These are phyloP conservation scores for Gasterosteus aculeatus DNA, from an alignment of 2,113 vertebrate genomes.

Conservation along the genomic window DNA sequence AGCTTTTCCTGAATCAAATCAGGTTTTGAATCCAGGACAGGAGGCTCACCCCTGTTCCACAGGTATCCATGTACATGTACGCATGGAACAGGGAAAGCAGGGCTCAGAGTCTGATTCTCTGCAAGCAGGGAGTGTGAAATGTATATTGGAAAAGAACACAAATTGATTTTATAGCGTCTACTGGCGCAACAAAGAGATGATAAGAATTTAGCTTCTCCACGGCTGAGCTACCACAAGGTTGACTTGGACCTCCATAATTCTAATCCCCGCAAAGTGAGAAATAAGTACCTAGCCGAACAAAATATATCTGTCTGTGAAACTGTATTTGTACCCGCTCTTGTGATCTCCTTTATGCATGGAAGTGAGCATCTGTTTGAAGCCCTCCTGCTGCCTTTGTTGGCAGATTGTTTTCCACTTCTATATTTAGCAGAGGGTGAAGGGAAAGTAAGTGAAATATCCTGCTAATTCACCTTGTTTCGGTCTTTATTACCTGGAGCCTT, in stretches of 20 bases:
- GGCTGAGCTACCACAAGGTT: not conserved
- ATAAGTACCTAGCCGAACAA: not conserved
- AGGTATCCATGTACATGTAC: not conserved
- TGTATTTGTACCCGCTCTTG: not conserved
- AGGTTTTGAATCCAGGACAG: not conserved
- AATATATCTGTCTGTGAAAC: not conserved
- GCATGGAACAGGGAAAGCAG: conserved; percentile 9
- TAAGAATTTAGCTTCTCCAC: conserved; percentile 19
- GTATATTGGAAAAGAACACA: not conserved
- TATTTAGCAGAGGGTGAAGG: conserved; percentile 29
- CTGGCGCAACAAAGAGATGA: conserved; percentile 8
- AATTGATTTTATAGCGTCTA: conserved; percentile 1
- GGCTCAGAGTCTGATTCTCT: conserved; percentile 15
- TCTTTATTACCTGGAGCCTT: not conserved
- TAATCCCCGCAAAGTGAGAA: not conserved
- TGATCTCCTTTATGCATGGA: not conserved
- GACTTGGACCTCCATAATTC: not conserved
- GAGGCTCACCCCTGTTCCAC: not conserved
- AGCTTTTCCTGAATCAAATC: not conserved
- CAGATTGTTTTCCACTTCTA: conserved; percentile 24
- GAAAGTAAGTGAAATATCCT: conserved; percentile 14
- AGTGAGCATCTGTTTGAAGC: conserved; percentile 13
- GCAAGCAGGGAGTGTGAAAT: conserved; percentile 25
- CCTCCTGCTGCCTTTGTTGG: conserved; percentile 15
- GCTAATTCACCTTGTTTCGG: conserved; percentile 20